Percentiles rank a stretch among this genome's conserved stretches.
Conservation (phyloP, 2,113 vertebrate species). For the Microtus ochrogaster region DNA sequence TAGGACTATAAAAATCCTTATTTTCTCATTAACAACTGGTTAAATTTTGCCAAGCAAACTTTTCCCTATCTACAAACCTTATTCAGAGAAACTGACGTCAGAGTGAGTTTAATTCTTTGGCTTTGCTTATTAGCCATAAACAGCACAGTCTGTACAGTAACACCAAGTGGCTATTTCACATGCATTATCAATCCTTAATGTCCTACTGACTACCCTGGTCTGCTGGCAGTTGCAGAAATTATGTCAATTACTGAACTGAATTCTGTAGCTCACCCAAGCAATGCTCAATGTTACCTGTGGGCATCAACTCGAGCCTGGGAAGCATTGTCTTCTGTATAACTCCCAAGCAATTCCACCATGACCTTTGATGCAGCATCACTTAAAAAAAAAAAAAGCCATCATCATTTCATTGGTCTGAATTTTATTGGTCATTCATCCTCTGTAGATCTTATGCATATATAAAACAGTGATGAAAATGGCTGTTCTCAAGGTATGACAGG, state of each 20-base stretch:
- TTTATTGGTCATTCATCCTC: not conserved
- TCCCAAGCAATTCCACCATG: slow-evolving; percentile 98
- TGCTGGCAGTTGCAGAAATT: not conserved
- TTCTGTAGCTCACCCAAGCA: not conserved
- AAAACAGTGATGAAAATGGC: not conserved
- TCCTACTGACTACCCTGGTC: not conserved
- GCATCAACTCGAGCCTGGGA: slow-evolving; percentile 98
- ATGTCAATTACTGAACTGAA: not conserved
- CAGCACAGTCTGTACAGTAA: not conserved
- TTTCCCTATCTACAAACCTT: not conserved
- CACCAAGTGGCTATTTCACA: not conserved
- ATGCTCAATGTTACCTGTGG: slow-evolving; percentile 90
- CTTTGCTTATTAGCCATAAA: not conserved
- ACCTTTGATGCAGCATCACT: slow-evolving; percentile 98
- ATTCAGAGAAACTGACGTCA: not conserved
- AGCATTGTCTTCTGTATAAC: slow-evolving; percentile 99
- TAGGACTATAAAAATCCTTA: not conserved
- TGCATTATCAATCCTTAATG: not conserved
- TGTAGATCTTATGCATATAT: not conserved
- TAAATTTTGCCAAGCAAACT: slow-evolving; percentile 33
- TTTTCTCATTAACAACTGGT: not conserved
- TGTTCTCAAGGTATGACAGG: not conserved
- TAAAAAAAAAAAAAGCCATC: slow-evolving; percentile 52
- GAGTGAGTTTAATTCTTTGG: not conserved
- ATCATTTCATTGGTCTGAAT: slow-evolving; percentile 48